phyloP scores from a whole-genome alignment of 2,888 invertebrate genomes.

The Drosophila koepferae region DNA sequence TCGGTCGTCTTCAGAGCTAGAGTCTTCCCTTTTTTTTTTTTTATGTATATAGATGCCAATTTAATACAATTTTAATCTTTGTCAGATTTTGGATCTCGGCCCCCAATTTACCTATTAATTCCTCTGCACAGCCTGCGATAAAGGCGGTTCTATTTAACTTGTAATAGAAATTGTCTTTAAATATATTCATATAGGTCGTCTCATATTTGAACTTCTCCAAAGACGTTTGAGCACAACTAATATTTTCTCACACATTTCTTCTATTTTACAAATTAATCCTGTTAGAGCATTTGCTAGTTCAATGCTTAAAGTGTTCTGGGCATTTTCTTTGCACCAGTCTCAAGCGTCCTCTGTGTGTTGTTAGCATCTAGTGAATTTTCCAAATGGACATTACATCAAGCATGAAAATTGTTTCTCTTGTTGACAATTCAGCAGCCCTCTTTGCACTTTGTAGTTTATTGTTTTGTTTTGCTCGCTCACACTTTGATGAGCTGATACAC shows the following conservation, averaged over 20 bases:
- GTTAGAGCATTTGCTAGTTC: constrained; percentile 1
- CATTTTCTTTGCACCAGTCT: constrained; percentile 37
- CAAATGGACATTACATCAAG: constrained; percentile 58
- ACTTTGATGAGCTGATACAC: constrained; percentile 20
- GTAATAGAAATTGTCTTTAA: not conserved
- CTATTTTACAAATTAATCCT: not conserved
- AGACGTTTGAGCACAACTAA: not conserved
- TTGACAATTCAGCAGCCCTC: constrained; percentile 45
- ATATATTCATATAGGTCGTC: not conserved
- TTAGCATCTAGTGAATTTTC: constrained; percentile 53
- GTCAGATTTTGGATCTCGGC: no score
- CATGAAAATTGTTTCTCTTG: constrained; percentile 58
- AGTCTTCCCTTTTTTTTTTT: no score
- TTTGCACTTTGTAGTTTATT: constrained; percentile 47
- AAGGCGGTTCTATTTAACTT: no score
- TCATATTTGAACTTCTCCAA: not conserved
- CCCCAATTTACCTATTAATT: no score
- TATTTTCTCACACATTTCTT: not conserved
- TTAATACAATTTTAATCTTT: no score
- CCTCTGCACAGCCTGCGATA: no score
- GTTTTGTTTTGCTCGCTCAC: constrained; percentile 53
- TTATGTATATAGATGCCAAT: no score
- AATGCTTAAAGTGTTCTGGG: constrained; percentile 21
- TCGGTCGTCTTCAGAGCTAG: no score
- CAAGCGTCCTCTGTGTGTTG: constrained; percentile 32